Base-by-base conservation (phyloP, 2,797 vertebrate species). In the Galagoides demidoff region DNA sequence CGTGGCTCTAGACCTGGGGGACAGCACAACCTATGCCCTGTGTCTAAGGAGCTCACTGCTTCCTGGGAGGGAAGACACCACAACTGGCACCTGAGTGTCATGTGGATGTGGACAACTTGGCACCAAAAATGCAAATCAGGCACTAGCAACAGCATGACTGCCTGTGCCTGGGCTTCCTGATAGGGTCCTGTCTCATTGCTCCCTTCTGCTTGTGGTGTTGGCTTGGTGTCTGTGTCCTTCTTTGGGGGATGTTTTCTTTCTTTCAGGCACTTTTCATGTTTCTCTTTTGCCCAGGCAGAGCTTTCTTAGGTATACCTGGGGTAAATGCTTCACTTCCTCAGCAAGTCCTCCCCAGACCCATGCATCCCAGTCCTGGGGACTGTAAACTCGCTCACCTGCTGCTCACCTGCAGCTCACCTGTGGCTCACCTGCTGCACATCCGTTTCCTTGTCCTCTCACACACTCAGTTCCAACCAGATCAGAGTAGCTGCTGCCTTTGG, bases 311-410 rank as follows among this genome's bases (percentile, higher is more conserved):
- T 45, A 20, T 3, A 5, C 0, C 16, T 29, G 61, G 45, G 90
- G 85, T 19, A 52, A 76, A 25, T 74, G 86, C 89, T 59, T 92
- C 2, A 37, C 37, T 78, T 95, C 25, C 64, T 76, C 68, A n/a
- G 0, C 0, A 34, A 25, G 34, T 45, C 45, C 45, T 45, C 17
- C 25, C 11, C 2, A 39, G 37, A 37, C 16, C 88, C 45, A 12
- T 66, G 89, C 6, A 45, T 3, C 37, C 16, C 93, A 52, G 29
- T 90, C 74, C 13, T n/a, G 73, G 81, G 7, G 5, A 4, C 55
- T 22, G 16, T 52, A 89, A 52, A 66, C 81, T 79, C 90, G 22
- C 6, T 87, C 57, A 64, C 22, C 57, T 77, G 34, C 16, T 76
- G 22, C 6, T 85, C 57, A 73, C 20, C 55, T 77, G n/a, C 7